Conservation (phyloP, 2,888 invertebrate genomes). For the Noctua janthina region DNA sequence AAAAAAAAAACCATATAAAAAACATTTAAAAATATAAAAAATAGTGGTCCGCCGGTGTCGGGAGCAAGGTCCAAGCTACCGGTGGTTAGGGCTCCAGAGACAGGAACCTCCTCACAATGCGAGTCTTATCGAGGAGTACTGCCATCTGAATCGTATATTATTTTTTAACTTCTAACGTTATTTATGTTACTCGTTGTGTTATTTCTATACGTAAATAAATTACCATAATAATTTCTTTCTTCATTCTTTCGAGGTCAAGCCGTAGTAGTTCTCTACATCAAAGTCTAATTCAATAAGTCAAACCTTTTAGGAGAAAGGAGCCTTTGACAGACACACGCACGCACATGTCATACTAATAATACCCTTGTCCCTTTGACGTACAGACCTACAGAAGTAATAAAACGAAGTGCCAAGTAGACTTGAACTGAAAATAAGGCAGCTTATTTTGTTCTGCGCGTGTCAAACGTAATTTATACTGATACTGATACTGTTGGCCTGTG, state of each 20-base stretch:
- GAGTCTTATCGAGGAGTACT: too few relatives aligned
- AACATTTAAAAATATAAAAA: too few relatives aligned
- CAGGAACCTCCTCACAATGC: too few relatives aligned
- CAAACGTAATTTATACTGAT: too few relatives aligned
- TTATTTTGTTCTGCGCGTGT: neutral
- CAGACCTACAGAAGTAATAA: neutral
- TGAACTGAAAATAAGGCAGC: neutral
- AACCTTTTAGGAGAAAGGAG: conserved; percentile 1
- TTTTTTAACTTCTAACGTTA: neutral
- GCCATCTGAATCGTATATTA: too few relatives aligned
- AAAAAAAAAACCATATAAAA: too few relatives aligned
- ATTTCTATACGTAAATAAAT: neutral
- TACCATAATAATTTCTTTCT: neutral
- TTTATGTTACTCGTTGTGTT: neutral
- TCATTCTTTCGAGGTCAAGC: neutral
- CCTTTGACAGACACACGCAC: neutral
- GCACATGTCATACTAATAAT: conserved; percentile 4
- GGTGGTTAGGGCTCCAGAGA: too few relatives aligned
- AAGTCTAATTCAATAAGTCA: conserved; percentile 4
- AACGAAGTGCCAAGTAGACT: neutral
- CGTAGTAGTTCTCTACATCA: neutral
- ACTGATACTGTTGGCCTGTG: too few relatives aligned
- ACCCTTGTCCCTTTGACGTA: conserved; percentile 9
- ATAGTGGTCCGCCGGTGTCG: too few relatives aligned
- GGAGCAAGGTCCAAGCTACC: too few relatives aligned